A percentile compares a stretch with the other conserved stretches of the same genome.
Conservation (phyloP, 2,113 vertebrate genomes). For the Phaethon lepturus region DNA sequence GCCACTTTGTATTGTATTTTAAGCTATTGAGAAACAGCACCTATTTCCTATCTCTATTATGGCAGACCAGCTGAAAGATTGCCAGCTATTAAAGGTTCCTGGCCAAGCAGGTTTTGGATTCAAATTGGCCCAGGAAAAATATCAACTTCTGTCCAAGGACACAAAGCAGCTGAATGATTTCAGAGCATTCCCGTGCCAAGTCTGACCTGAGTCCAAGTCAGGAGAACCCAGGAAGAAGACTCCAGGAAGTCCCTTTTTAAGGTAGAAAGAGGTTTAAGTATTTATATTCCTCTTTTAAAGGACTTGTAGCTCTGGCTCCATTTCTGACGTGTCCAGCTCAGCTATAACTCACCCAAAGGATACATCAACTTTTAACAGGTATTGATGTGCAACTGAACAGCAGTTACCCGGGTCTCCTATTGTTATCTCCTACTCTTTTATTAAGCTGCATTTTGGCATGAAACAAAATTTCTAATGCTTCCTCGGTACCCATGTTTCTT, state of each 20-base stretch:
- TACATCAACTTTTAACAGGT: not conserved
- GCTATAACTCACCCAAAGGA: not conserved
- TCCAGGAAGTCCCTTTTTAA: not conserved
- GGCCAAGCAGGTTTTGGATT: not conserved
- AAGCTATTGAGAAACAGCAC: not conserved
- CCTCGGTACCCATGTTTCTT: not conserved
- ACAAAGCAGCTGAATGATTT: not conserved
- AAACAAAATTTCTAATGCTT: not conserved
- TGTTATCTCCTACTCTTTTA: not conserved
- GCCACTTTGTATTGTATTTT: not conserved
- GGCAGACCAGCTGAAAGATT: not conserved
- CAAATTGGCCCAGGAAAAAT: not conserved
- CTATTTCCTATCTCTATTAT: not conserved
- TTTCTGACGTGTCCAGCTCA: not conserved
- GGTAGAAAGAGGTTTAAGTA: not conserved
- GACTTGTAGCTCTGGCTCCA: not conserved
- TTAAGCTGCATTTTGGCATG: not conserved
- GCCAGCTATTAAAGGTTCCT: not conserved
- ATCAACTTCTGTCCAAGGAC: conserved; percentile 3
- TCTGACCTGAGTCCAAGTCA: not conserved
- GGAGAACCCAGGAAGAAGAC: not conserved
- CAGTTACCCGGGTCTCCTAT: not conserved
- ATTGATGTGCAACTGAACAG: not conserved
- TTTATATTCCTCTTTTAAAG: not conserved
- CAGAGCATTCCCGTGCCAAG: not conserved